Base-by-base conservation (phyloP, 2,888 invertebrate genomes). In the Microdon myrmicae region DNA sequence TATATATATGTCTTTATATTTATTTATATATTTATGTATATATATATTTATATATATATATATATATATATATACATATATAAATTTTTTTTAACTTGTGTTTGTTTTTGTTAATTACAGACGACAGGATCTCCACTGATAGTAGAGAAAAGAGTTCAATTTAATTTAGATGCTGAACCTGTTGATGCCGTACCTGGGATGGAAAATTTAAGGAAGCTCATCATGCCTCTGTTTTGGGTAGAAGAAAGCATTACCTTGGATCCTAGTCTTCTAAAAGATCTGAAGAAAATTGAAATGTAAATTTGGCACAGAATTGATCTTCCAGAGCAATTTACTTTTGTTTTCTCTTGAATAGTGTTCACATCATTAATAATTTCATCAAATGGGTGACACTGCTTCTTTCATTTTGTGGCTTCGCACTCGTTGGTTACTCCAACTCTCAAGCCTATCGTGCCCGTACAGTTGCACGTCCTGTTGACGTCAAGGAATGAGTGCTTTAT, bases 191-290 rank as follows among this genome's bases (percentile, higher is more conserved):
- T 90, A 6, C 83, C 84, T 0, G 72, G 87, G 0, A 87, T 87
- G 81, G 86, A 87, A 67, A 83, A 85, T 17, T 78, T 90, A 2
- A 85, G 87, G 0, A 79, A 82, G 0, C 82, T 86, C 1, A 75
- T 90, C 1, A 79, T 86, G 26, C 91, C 92, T 0, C 26, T 92
- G 2, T 86, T 92, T 68, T 92, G 92, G 92, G 80, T 90, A 0
- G 90, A 91, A 72, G 91, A 92, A 85, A 86, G 87, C 2, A 74
- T 72, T 6, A 61, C 69, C 47, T 51, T 74, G 45, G 60, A 69
- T 19, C 67, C 68, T 16, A 35, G 45, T 2, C 51, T 70, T 5
- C 72, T 73, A 0, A 68, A 67, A 22, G 10, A 68, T 25, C 38
- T 75, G 10, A 64, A 70, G 14, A 69, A 70, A 35, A 67, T 74